These are phyloP conservation scores for Rhynchophorus ferrugineus DNA, from an alignment of 1,140 invertebrate genomes.

Conservation along the genomic window DNA sequence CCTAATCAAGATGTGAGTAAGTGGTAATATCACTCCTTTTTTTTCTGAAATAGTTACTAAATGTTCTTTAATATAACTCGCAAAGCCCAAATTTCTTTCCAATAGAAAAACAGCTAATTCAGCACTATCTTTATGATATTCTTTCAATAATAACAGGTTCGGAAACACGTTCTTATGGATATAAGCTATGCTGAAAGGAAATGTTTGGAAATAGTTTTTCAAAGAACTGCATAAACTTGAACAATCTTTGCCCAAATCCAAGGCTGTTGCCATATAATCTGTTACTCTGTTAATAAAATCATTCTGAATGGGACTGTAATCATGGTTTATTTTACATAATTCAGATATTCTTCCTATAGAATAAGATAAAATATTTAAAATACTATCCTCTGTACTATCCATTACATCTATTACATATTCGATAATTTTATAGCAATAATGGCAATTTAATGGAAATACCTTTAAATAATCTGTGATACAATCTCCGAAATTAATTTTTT, in stretches of 20 bases:
- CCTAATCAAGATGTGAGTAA: constrained; percentile 44
- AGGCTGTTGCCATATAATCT: constrained; percentile 3
- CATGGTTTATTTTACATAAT: neutral
- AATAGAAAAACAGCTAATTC: constrained; percentile 46
- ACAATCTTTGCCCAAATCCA: constrained; percentile 11
- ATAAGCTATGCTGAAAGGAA: constrained; percentile 46
- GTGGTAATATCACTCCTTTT: constrained; percentile 51
- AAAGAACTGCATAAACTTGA: constrained; percentile 13
- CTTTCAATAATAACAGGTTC: constrained; percentile 36
- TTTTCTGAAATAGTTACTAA: constrained; percentile 39
- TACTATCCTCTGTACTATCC: constrained; percentile 5
- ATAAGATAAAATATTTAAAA: neutral
- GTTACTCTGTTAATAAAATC: constrained; percentile 14
- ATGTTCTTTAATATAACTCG: constrained; percentile 43
- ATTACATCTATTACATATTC: neutral
- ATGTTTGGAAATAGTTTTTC: constrained; percentile 47
- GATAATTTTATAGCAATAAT: constrained; percentile 15
- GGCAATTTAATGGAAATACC: constrained; percentile 18
- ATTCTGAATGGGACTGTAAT: constrained; percentile 17
- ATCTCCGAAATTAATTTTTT: constrained; percentile 27
- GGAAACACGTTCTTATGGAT: constrained; percentile 46
- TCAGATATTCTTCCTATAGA: neutral
- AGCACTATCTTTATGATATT: constrained; percentile 43
- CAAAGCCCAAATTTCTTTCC: constrained; percentile 42
- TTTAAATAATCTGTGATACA: constrained; percentile 19